Base-by-base conservation (phyloP, 2,888 invertebrate species). In the Vanessa cardui region DNA sequence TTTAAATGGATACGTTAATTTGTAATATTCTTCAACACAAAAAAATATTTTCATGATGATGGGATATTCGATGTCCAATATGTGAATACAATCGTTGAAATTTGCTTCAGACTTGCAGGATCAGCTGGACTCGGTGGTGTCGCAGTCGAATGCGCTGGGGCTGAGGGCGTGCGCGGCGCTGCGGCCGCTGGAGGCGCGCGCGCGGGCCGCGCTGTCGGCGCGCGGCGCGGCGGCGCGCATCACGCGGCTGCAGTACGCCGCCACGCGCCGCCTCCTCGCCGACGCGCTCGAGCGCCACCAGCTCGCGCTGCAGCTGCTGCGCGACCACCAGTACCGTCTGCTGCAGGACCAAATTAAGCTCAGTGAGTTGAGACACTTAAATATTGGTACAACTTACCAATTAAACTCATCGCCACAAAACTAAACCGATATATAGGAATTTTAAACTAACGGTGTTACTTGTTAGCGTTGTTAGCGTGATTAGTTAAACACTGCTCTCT, bases 61-160 rank as follows among this genome's bases (percentile, higher is more conserved):
- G 26, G 26, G 26, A 26, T 26, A 26, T 26, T 26, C 5, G 3
- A 26, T 26, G 5, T 26, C 12, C 12, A 9, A 8, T 33, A 33
- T 1, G 16, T 21, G 6, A 26, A 26, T 31, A 31, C 21, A 54
- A 61, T 33, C 26, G 5, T 26, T 47, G 9, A 8, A 15, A 15
- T 44, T 44, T 26, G 15, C 20, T 46, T 50, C 56, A 95, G 95
- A 92, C 64, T 85, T 94, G 78, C 94, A 95, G 84, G 91, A 93
- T 72, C 95, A 95, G 81, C 81, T 95, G 82, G 95, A 95, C 73
- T 85, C 86, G 44, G 88, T 93, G 73, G 94, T 93, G 75, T 91
- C 92, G 72, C 87, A 89, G 54, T 92, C 94, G 70, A 90, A 93
- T 77, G 92, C 88, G 62, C 85, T 90, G 3, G 94, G 94, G 8